These are phyloP conservation scores for Catotricha subobsoleta DNA, from an alignment of 2,888 invertebrate genomes.

Conservation along the genomic window DNA sequence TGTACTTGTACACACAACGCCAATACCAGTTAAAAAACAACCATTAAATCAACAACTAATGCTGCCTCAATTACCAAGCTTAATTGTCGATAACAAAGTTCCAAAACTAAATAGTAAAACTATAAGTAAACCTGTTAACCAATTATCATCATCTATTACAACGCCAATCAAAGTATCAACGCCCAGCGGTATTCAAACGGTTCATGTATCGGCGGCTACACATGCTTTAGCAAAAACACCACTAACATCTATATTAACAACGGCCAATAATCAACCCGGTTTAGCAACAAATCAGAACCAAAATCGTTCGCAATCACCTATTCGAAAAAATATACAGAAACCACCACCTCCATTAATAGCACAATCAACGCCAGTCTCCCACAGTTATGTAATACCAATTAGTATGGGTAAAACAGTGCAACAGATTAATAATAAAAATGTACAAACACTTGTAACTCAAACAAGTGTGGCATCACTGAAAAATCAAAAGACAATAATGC, in stretches of 20 bases:
- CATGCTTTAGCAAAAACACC: not conserved
- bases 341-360: conserved; percentile 11
- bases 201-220: conserved; percentile 23
- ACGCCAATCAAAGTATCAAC: conserved; percentile 19
- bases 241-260: not conserved
- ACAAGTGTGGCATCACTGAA: conserved; percentile 5
- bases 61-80: conserved; percentile 5
- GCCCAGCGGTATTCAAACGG: conserved; percentile 25
- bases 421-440: conserved; percentile 12
- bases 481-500: conserved; percentile 9
- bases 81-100: conserved; percentile 8
- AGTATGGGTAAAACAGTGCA: conserved; percentile 13
- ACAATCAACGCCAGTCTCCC: conserved; percentile 9
- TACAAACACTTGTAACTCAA: not conserved
- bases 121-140: conserved; percentile 5
- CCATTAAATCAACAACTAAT: conserved; percentile 3
- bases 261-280: conserved; percentile 7
- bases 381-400: conserved; percentile 19
- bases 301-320: conserved; percentile 10
- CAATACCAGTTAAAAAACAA: conserved; percentile 9
- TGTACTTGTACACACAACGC: conserved; percentile 9
- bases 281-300: conserved; percentile 10
- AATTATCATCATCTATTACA: not conserved
- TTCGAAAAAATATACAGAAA: conserved; percentile 10
- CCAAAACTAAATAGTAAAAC: conserved; percentile 8